Evolutionary conservation across 2,797 vertebrate species (phyloP), one percentile per base, ranked within the genome.

Genomic region (Phoeniculus purpureus): DNA sequence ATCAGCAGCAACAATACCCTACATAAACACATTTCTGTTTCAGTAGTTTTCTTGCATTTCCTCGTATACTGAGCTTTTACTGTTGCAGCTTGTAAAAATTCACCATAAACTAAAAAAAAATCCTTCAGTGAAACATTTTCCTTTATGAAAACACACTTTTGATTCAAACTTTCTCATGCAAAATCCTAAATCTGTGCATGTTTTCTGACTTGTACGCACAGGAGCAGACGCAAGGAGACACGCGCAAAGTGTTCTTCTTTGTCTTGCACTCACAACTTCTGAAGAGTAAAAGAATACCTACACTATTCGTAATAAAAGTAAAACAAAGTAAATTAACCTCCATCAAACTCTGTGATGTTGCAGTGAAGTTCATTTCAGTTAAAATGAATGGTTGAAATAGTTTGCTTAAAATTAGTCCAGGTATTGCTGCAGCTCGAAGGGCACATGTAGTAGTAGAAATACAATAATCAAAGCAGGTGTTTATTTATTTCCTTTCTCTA

Each of bases 1-100:
- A 56, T 52, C 5, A 76, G n/a, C 40, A 77, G 65, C 22, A 82
- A 73, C 10, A 79, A 23, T 27, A 43, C 2, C 20, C 25, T 34
- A 17, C 5, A 65, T 31, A 21, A n/a, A 32, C 15, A 50, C 6
- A 56, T 50, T 85, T 78, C 23, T 70, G 37, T 0, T 81, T 75
- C 32, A 62, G 25, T n/a, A 50, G 25, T 18, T 80, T 86, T 85
- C 12, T 64, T 77, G 50, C 7, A 54, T 92, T 85, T 95, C 34
- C 29, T 70, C 37, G 23, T 81, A 56, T 31, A 61, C 9, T 83
- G 45, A 75, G 52, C 51, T 94, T 90, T 80, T 6, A 3, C 64
- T 73, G 23, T 80, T 64, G 43, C 20, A 64, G 18, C 15, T 61
- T 11, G 6, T 70, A 87, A 85, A 90, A 74, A 25, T 79, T 85